Conservation (phyloP, 2,888 invertebrate species). For the Argyra leucocephala region DNA sequence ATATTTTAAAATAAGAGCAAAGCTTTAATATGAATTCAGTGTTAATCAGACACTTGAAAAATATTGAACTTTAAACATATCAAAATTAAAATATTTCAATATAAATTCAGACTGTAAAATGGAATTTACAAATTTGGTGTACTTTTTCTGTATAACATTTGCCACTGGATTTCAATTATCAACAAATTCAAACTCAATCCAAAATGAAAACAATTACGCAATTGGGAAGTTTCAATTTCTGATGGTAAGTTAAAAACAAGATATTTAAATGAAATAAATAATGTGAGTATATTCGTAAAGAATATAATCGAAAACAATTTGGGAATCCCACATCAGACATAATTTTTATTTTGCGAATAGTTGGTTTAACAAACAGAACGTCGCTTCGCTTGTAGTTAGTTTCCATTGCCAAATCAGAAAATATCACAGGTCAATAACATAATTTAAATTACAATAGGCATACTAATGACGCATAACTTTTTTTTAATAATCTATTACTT, state of each 20-base stretch:
- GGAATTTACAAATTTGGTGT: slow-evolving; percentile 3
- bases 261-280: too few relatives aligned
- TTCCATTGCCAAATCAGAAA: too few relatives aligned
- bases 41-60: neutral
- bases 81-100: neutral
- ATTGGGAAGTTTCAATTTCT: slow-evolving; percentile 55
- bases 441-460: too few relatives aligned
- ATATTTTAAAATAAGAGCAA: neutral
- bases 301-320: too few relatives aligned
- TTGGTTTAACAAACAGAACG: too few relatives aligned
- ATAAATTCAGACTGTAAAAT: neutral
- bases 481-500: too few relatives aligned
- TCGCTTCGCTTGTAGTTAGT: too few relatives aligned
- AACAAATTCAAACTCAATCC: neutral
- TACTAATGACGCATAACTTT: too few relatives aligned
- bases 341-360: too few relatives aligned
- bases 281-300: too few relatives aligned
- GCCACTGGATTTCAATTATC: slow-evolving; percentile 5
- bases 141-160: slow-evolving; percentile 6
- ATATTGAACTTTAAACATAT: neutral
- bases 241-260: slow-evolving; percentile 47
- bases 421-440: too few relatives aligned
- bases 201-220: slow-evolving; percentile 16
- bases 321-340: too few relatives aligned
- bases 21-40: slow-evolving; percentile 2